Evolutionary conservation across 1,140 invertebrate genomes (phyloP).

Genomic region (Bombus pascuorum): DNA sequence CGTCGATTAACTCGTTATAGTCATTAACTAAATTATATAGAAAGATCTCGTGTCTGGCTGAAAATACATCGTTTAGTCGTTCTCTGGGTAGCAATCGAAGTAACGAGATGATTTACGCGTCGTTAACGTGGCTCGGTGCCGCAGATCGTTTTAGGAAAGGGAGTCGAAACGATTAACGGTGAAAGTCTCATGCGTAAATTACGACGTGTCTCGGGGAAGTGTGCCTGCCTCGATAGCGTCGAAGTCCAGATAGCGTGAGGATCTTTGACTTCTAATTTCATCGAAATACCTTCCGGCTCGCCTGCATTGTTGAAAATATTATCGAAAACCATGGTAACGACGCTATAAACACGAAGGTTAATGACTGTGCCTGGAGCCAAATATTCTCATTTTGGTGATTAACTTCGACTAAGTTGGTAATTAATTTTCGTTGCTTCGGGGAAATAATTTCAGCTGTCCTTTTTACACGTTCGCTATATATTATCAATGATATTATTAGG

Average conservation of each 20-base stretch:
- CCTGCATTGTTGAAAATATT: background rate
- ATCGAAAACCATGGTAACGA: background rate
- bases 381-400: conserved; percentile 24
- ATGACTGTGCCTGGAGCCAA: background rate
- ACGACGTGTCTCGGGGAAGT: conserved; percentile 37
- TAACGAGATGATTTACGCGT: conserved; percentile 58
- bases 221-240: background rate
- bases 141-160: conserved; percentile 33
- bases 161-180: conserved; percentile 51
- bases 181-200: conserved; percentile 57
- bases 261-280: conserved; percentile 29
- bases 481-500: background rate
- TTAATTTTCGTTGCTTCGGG: background rate
- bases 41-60: background rate
- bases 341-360: conserved; percentile 36
- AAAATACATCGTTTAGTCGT: conserved; percentile 13
- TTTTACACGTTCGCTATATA: background rate
- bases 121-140: conserved; percentile 26
- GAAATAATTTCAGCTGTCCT: background rate
- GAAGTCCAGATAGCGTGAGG: background rate
- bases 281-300: conserved; percentile 9
- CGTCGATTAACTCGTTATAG: conserved; percentile 53
- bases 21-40: conserved; percentile 51
- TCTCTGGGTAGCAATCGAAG: conserved; percentile 20
- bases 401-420: conserved; percentile 16